Percentiles rank a stretch among this genome's conserved stretches.
These are phyloP conservation scores for Aphelenchoides avenae DNA, from an alignment of 1,140 invertebrate genomes.

Conservation along the genomic window DNA sequence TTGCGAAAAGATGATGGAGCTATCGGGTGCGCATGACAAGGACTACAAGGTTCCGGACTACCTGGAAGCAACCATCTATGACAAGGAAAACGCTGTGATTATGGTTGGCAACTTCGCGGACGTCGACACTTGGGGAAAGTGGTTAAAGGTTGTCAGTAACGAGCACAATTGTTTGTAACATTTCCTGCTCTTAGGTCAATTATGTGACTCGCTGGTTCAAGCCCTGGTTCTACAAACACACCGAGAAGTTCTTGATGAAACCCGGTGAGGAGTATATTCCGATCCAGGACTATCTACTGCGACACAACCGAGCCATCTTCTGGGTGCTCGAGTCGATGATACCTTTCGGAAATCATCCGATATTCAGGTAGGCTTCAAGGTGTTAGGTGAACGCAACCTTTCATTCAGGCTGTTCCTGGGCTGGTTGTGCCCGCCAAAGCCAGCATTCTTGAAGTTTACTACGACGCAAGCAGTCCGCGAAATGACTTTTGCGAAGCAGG, in stretches of 20 bases:
- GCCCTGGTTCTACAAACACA: constrained; percentile 69
- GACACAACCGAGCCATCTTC: constrained; percentile 65
- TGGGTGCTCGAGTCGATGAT: constrained; percentile 73
- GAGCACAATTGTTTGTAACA: neutral
- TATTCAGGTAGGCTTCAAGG: constrained; percentile 67
- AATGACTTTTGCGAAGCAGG: constrained; percentile 65
- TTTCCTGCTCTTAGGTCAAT: constrained; percentile 60
- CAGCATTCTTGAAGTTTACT: constrained; percentile 73
- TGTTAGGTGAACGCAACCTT: constrained; percentile 61
- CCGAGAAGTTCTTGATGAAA: constrained; percentile 63
- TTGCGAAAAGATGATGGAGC: constrained; percentile 63
- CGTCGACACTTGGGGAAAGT: constrained; percentile 46
- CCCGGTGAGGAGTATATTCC: constrained; percentile 65
- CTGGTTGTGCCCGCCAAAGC: constrained; percentile 77
- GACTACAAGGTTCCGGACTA: constrained; percentile 61
- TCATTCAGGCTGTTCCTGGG: constrained; percentile 69
- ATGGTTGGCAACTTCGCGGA: constrained; percentile 65
- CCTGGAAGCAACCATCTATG: constrained; percentile 65
- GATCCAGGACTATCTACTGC: constrained; percentile 63
- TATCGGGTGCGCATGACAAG: constrained; percentile 62
- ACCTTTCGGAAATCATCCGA: constrained; percentile 73
- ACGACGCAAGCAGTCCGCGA: constrained; percentile 64
- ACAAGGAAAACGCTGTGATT: constrained; percentile 64
- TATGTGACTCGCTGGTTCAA: constrained; percentile 64
- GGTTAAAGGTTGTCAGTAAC: constrained; percentile 30